Base-by-base conservation (phyloP, 2,797 vertebrate species). In the Coregonus suidteri region DNA sequence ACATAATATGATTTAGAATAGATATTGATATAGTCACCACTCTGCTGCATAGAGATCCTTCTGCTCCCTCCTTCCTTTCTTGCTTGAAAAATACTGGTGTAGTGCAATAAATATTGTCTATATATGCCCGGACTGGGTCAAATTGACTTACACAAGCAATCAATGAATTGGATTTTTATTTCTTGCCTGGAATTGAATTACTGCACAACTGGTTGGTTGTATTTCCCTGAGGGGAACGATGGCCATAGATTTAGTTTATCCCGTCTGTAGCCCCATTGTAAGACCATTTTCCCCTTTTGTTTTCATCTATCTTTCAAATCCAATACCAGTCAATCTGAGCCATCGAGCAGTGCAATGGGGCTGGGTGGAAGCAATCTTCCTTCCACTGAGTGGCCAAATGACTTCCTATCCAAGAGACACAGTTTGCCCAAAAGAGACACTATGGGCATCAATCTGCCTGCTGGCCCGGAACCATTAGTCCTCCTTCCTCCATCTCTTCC, bases 381-480 rank as follows among this genome's bases (percentile, higher is more conserved):
- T 59, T 62, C 56, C 56, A 20, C 56, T 7, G 51, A 75, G 69
- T 81, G 73, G 73, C 78, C 76, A 80, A 74, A 75, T 80, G 79
- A 84, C 65, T 34, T 67, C 14, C 65, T 31, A 67, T 81, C 78
- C 71, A 74, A 84, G 74, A 79, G 59, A 62, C 51, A 78, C 69
- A 79, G 75, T 16, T 80, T 68, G 68, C 82, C 81, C 65, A 75
- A 75, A 77, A 79, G 81, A 80, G 74, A 52, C 79, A 82, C 83
- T 81, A 37, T 75, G 13, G 73, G 83, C 80, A 72, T 75, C 75
- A 75, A 59, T 81, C 70, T 80, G 79, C 73, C 77, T 37, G 20
- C 56, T 85, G 79, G 73, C 77, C 73, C 18, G 41, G 20, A 86
- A 79, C 79, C 73, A 77, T 83, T 80, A 76, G 66, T 47, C 69